Evolutionary conservation across 2,888 invertebrate genomes (phyloP).

Genomic region (Euphydryas editha): DNA sequence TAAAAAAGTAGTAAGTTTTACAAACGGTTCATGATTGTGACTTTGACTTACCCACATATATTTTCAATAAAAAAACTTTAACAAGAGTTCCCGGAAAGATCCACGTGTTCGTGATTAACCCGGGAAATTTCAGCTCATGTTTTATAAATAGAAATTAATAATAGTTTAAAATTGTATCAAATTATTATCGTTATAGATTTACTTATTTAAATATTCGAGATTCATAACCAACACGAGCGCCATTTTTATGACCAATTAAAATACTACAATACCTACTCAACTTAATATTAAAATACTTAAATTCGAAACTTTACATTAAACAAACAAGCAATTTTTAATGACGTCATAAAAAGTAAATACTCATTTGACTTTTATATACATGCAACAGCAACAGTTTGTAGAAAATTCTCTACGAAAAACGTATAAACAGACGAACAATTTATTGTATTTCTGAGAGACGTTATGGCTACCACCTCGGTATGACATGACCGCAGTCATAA

Average conservation of each 20-base stretch:
- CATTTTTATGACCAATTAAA: background rate
- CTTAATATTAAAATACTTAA: background rate
- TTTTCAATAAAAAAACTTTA: no score
- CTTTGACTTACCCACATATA: no score
- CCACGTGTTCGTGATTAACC: no score
- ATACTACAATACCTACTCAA: background rate
- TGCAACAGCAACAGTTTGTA: background rate
- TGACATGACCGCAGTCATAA: conserved; percentile 52
- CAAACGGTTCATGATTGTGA: no score
- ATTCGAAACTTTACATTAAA: background rate
- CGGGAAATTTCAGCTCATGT: no score
- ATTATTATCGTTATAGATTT: no score
- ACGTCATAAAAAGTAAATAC: background rate
- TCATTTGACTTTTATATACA: conserved; percentile 2
- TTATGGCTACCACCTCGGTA: conserved; percentile 33
- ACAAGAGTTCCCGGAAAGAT: no score
- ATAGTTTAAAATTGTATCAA: no score
- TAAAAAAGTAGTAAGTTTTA: no score
- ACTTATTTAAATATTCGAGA: background rate
- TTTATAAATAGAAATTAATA: no score
- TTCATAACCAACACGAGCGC: background rate
- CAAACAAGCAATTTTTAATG: background rate
- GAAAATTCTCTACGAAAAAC: conserved; percentile 13
- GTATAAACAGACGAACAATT: conserved; percentile 23
- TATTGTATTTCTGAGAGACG: conserved; percentile 28